Conservation (phyloP, 2,797 vertebrate genomes). For the Sebastes jordani region DNA sequence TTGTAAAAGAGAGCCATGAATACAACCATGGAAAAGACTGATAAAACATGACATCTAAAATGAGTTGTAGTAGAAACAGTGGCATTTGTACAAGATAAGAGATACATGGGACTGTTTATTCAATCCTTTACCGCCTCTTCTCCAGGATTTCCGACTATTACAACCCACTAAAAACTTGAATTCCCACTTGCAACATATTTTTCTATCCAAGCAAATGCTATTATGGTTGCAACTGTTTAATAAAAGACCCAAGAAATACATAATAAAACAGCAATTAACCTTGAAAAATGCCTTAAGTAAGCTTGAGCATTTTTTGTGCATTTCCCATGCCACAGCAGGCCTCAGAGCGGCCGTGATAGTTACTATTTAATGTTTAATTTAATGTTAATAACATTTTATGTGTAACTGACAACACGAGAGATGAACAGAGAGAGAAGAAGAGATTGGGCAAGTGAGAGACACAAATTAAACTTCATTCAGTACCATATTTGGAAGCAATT, state of each 20-base stretch:
- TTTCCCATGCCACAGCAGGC: background rate
- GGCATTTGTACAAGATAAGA: background rate
- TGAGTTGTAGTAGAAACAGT: background rate
- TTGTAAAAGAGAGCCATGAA: background rate
- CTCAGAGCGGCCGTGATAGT: background rate
- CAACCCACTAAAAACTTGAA: background rate
- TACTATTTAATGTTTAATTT: background rate
- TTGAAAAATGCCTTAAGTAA: background rate
- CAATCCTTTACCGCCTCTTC: background rate
- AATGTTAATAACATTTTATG: background rate
- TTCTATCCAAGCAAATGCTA: background rate
- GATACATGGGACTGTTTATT: background rate
- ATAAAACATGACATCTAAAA: background rate
- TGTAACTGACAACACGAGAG: background rate
- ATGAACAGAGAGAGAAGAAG: background rate
- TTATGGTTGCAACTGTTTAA: background rate
- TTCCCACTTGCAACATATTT: background rate
- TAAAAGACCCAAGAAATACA: background rate
- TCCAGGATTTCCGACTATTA: background rate
- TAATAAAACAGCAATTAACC: background rate
- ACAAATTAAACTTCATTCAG: slow-evolving; percentile 7
- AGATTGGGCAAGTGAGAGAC: background rate
- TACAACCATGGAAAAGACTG: background rate
- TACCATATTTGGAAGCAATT: background rate
- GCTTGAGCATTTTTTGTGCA: background rate